A percentile compares a stretch with the other conserved stretches of the same genome.
Conservation (phyloP, 2,797 vertebrate species). For the Serranus cabrilla region DNA sequence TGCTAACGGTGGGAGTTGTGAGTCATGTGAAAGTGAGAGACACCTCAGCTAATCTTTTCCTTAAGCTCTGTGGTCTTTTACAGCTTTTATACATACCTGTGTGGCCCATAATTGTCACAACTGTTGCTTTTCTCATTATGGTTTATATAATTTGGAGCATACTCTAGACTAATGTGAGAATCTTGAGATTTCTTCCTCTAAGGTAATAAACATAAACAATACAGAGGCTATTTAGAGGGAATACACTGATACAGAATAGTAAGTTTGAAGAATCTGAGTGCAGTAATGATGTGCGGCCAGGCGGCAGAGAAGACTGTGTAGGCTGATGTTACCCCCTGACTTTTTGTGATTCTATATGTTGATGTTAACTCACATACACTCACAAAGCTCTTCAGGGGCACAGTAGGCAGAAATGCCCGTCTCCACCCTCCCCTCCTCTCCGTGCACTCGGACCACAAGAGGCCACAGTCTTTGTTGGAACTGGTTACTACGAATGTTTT, state of each 20-base stretch:
- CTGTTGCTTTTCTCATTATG: conserved; percentile 6
- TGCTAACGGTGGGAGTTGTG: conserved; percentile 21
- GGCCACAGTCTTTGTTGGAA: conserved; percentile 72
- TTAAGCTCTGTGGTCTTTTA: conserved; percentile 34
- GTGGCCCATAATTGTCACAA: conserved; percentile 36
- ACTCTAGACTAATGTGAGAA: background rate
- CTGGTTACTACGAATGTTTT: conserved; percentile 74
- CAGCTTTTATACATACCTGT: conserved; percentile 25
- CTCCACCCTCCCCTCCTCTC: conserved; percentile 11
- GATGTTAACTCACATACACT: conserved; percentile 61
- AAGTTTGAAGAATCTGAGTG: conserved; percentile 18
- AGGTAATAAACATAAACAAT: background rate
- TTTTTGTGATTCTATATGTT: conserved; percentile 49
- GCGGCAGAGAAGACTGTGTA: conserved; percentile 7
- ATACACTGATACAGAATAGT: conserved; percentile 9
- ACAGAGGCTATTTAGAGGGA: conserved; percentile 1
- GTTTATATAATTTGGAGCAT: conserved; percentile 24
- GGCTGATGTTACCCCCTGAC: conserved; percentile 54
- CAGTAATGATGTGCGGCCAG: conserved; percentile 32
- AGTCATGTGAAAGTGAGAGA: conserved; percentile 50
- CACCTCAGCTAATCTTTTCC: conserved; percentile 24
- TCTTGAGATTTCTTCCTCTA: conserved; percentile 4
- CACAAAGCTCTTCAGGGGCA: conserved; percentile 48
- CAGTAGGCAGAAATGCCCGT: conserved; percentile 49
- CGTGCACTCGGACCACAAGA: conserved; percentile 65